A percentile compares a stretch with the other conserved stretches of the same genome.
Evolutionary conservation across 1,140 invertebrate species (phyloP).

Genomic region (Drosophila ohnishii): DNA sequence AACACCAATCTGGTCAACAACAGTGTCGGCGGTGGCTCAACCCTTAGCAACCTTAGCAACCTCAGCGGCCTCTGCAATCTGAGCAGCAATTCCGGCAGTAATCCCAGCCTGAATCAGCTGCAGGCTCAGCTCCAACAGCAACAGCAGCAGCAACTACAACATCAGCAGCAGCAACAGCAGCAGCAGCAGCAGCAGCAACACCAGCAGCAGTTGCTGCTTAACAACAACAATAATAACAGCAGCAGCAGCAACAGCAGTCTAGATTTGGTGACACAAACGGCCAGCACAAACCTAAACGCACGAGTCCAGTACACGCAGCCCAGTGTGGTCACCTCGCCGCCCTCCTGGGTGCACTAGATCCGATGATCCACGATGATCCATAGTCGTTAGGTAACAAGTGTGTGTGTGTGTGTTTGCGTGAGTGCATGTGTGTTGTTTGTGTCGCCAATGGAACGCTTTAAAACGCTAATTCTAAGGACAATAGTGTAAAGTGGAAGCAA

Average conservation of each 20-base stretch:
- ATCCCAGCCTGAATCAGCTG: slow-evolving; percentile 49
- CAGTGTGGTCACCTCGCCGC: slow-evolving; percentile 85
- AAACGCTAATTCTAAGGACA: slow-evolving; percentile 71
- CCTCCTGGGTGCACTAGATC: slow-evolving; percentile 88
- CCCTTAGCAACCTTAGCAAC: slow-evolving; percentile 48
- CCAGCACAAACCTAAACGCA: slow-evolving; percentile 69
- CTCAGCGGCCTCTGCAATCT: slow-evolving; percentile 62
- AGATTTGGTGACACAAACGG: slow-evolving; percentile 69
- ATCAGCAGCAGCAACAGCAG: slow-evolving; percentile 55
- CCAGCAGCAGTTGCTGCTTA: slow-evolving; percentile 64
- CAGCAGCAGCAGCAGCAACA: slow-evolving; percentile 39
- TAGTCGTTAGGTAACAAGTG: slow-evolving; percentile 27
- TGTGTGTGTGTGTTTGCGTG: background rate
- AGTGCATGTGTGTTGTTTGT: slow-evolving; percentile 33
- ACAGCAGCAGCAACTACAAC: slow-evolving; percentile 57
- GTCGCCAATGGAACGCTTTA: slow-evolving; percentile 60
- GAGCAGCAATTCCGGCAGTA: slow-evolving; percentile 47
- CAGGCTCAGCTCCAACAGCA: slow-evolving; percentile 64
- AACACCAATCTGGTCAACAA: slow-evolving; percentile 65
- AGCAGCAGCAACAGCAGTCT: slow-evolving; percentile 67
- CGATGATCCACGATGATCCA: slow-evolving; percentile 1
- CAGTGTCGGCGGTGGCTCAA: slow-evolving; percentile 43
- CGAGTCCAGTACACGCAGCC: slow-evolving; percentile 82
- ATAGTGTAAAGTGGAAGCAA: slow-evolving; percentile 60
- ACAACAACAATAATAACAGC: slow-evolving; percentile 61